phyloP scores from a whole-genome alignment of 2,113 vertebrate species.

The Hemicordylus capensis region DNA sequence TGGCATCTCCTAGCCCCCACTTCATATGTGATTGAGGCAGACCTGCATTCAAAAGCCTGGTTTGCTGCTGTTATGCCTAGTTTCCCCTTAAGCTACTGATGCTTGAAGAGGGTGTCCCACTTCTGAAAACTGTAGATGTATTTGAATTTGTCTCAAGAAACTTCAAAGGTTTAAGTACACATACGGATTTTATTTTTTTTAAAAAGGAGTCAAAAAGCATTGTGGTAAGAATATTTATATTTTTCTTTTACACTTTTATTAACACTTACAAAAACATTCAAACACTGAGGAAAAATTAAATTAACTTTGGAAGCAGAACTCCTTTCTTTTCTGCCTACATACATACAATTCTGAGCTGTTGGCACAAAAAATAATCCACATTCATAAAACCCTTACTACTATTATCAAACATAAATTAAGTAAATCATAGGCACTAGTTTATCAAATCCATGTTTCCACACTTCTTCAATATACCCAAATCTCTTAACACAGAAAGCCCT shows the following conservation, averaged over 20 bases:
- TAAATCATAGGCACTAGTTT: slow-evolving; percentile 99
- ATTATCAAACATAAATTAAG: slow-evolving; percentile 83
- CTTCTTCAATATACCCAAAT: slow-evolving; percentile 72
- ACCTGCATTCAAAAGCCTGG: neutral
- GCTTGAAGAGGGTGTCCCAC: too few relatives aligned
- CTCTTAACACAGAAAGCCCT: slow-evolving; percentile 75
- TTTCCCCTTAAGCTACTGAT: neutral
- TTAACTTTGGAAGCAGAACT: slow-evolving; percentile 85
- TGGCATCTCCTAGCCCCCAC: neutral
- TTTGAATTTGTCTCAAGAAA: slow-evolving; percentile 16
- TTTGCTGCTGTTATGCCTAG: neutral
- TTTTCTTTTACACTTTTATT: slow-evolving; percentile 77
- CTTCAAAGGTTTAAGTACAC: slow-evolving; percentile 26
- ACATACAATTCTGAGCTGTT: slow-evolving; percentile 83
- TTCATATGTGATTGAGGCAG: neutral
- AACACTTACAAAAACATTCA: slow-evolving; percentile 87
- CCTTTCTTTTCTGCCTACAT: slow-evolving; percentile 83
- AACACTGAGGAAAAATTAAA: slow-evolving; percentile 81
- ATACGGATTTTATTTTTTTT: neutral
- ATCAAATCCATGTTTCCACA: slow-evolving; percentile 79
- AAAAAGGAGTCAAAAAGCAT: slow-evolving; percentile 66
- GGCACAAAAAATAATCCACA: slow-evolving; percentile 89
- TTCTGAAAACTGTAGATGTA: neutral
- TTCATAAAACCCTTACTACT: slow-evolving; percentile 84
- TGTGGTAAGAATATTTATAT: slow-evolving; percentile 85